Evolutionary conservation across 2,888 invertebrate genomes (phyloP).

Genomic region (Cordilura impudica): DNA sequence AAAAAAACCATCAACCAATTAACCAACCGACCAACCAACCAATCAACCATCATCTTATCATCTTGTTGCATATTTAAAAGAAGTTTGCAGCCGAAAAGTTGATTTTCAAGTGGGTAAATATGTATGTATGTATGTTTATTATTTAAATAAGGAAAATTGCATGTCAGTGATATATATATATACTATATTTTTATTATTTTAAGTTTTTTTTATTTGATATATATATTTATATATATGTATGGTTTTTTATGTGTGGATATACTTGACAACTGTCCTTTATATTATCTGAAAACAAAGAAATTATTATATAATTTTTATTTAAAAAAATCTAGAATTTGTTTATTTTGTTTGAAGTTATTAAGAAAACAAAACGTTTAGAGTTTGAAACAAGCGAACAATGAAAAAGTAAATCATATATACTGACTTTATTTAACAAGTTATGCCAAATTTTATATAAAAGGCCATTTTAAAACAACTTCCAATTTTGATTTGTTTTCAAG

Average conservation of each 20-base stretch:
- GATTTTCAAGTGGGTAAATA: slow-evolving; percentile 47
- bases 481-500: too few species aligned
- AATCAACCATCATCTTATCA: slow-evolving; percentile 10
- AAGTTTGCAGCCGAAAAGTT: slow-evolving; percentile 3
- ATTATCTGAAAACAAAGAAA: slow-evolving; percentile 31
- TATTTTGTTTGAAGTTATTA: neutral
- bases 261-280: slow-evolving; percentile 38
- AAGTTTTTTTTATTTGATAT: slow-evolving; percentile 33
- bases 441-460: too few species aligned
- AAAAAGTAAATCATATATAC: too few species aligned
- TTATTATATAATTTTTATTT: slow-evolving; percentile 37
- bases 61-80: neutral
- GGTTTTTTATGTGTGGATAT: slow-evolving; percentile 36
- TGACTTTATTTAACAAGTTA: too few species aligned
- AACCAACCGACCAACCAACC: slow-evolving; percentile 2
- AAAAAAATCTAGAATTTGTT: neutral
- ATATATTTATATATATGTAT: too few species aligned
- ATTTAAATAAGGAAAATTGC: slow-evolving; percentile 43
- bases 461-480: too few species aligned
- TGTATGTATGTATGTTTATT: slow-evolving; percentile 15
- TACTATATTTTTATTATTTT: slow-evolving; percentile 42
- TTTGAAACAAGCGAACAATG: too few species aligned
- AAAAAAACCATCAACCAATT: slow-evolving; percentile 8
- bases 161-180: slow-evolving; percentile 53
- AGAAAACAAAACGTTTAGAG: neutral